phyloP scores from a whole-genome alignment of 1,140 invertebrate genomes.

The Eriocheir sinensis region DNA sequence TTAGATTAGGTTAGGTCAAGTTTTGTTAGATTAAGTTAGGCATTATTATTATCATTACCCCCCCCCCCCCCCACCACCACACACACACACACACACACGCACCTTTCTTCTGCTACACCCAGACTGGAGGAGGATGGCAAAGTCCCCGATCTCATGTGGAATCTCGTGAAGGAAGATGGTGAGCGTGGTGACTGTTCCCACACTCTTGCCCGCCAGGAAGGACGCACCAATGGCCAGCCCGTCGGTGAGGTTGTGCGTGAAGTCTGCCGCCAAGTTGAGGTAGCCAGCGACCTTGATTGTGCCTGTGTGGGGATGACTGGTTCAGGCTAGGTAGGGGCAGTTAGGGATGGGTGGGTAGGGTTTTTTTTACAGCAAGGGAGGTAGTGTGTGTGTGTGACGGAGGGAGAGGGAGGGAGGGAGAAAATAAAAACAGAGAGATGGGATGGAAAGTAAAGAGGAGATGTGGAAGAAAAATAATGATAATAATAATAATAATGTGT shows the following conservation, averaged over 20 bases:
- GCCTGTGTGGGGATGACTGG: slow-evolving; percentile 78
- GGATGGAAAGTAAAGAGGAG: no score
- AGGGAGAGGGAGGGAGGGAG: no score
- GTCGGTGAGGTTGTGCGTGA: slow-evolving; percentile 98
- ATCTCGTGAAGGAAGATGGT: slow-evolving; percentile 98
- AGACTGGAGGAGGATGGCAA: slow-evolving; percentile 97
- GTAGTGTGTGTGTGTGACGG: no score
- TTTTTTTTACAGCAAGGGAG: no score
- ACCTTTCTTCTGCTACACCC: slow-evolving; percentile 89
- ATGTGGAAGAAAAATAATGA: no score
- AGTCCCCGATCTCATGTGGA: slow-evolving; percentile 99
- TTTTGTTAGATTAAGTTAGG: no score
- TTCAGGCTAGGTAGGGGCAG: no score
- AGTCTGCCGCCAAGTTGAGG: slow-evolving; percentile 96
- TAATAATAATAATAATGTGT: no score
- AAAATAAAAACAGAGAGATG: no score
- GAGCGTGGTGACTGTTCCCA: slow-evolving; percentile 93
- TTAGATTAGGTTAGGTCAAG: no score
- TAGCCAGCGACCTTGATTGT: slow-evolving; percentile 96
- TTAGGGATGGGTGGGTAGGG: no score
- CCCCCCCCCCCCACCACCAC: background rate
- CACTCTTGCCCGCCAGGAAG: slow-evolving; percentile 92
- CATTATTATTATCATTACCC: no score
- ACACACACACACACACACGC: slow-evolving; percentile 57
- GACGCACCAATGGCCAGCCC: slow-evolving; percentile 98